phyloP scores from a whole-genome alignment of 2,113 vertebrate genomes.

The Tursiops truncatus region DNA sequence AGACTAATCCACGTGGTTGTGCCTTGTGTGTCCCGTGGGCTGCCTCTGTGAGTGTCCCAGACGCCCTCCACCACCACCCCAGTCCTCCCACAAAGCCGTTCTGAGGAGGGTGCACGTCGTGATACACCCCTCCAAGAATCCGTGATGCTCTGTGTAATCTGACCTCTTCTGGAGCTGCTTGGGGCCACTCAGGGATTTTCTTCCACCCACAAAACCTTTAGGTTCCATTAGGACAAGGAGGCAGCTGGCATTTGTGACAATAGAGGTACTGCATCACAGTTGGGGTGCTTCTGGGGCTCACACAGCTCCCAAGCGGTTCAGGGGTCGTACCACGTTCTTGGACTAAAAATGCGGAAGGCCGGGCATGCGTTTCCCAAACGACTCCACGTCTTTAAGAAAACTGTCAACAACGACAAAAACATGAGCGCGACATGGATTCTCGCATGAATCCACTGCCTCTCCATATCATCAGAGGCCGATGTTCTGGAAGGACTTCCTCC shows the following conservation, averaged over 20 bases:
- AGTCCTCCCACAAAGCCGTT: not conserved
- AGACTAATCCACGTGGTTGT: not conserved
- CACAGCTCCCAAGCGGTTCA: not conserved
- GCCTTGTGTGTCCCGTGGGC: rapidly evolving
- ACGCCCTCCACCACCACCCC: rapidly evolving
- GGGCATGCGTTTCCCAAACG: not conserved
- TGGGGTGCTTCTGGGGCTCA: not conserved
- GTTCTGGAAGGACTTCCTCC: not conserved
- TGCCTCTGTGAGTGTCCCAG: not conserved
- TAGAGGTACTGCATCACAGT: not conserved
- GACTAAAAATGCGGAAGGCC: not conserved
- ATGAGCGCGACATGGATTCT: not conserved
- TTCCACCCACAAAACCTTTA: not conserved
- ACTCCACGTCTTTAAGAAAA: not conserved
- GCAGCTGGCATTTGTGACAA: not conserved
- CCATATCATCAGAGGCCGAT: rapidly evolving
- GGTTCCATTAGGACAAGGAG: not conserved
- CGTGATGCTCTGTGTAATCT: no score
- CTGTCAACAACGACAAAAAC: not conserved
- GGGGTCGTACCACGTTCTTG: not conserved
- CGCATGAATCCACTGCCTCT: no score
- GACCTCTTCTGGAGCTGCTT: not conserved
- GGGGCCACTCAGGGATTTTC: not conserved
- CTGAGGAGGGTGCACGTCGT: rapidly evolving
- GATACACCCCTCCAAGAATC: not conserved